phyloP scores from a whole-genome alignment of 2,888 invertebrate genomes.

The Mythimna loreyi region DNA sequence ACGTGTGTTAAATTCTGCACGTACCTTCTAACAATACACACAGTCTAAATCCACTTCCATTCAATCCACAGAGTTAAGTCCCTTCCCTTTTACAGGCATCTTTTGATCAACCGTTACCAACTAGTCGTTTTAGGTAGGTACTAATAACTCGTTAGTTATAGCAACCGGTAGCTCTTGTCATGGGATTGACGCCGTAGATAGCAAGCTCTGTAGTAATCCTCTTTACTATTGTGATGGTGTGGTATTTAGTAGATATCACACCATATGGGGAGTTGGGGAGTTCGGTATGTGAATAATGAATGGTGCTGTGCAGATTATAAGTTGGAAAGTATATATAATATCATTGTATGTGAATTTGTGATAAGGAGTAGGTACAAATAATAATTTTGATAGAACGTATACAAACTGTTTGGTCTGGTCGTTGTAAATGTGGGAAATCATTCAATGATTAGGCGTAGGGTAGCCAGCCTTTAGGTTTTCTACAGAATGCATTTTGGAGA shows the following conservation, averaged over 20 bases:
- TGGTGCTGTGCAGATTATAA: not conserved
- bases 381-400: not conserved
- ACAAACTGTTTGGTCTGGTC: too few species aligned
- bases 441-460: too few species aligned
- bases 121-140: slow-evolving; percentile 47
- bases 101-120: slow-evolving; percentile 51
- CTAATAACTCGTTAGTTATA: slow-evolving; percentile 68
- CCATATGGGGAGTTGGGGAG: slow-evolving; percentile 9
- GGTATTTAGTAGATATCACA: slow-evolving; percentile 11
- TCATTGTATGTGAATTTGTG: not conserved
- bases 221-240: slow-evolving; percentile 69
- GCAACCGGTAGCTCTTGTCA: slow-evolving; percentile 50
- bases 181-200: slow-evolving; percentile 61
- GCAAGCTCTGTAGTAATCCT: slow-evolving; percentile 72
- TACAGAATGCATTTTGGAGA: too few species aligned
- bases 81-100: slow-evolving; percentile 39
- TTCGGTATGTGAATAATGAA: slow-evolving; percentile 8
- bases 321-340: not conserved
- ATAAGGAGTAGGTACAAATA: not conserved
- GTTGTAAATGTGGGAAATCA: too few species aligned
- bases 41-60: slow-evolving; percentile 21
- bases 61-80: slow-evolving; percentile 22
- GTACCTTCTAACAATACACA: not conserved
- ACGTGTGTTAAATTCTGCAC: not conserved
- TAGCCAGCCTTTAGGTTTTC: too few species aligned